Conservation (phyloP, 2,888 invertebrate species). For the Meteorus cinctellus region DNA sequence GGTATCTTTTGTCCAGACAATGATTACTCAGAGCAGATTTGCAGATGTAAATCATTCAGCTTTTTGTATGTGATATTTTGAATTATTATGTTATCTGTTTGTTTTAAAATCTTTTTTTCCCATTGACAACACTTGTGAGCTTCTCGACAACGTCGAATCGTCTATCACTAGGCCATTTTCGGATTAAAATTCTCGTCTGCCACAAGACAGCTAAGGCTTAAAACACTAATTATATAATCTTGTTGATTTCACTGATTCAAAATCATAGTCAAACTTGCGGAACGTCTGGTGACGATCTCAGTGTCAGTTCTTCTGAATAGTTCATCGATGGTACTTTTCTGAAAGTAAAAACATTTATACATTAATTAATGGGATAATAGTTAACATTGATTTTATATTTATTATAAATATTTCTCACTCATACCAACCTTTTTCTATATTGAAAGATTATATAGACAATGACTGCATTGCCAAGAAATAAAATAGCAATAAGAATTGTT, state of each 20-base stretch:
- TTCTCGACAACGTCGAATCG: background rate
- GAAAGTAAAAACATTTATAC: slow-evolving; percentile 60
- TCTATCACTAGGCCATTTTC: background rate
- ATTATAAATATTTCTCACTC: slow-evolving; percentile 11
- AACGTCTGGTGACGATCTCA: slow-evolving; percentile 56
- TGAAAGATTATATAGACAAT: slow-evolving; percentile 84
- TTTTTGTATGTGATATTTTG: background rate
- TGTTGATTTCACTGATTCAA: slow-evolving; percentile 14
- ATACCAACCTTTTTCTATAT: slow-evolving; percentile 79
- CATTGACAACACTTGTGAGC: background rate
- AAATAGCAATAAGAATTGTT: slow-evolving; percentile 80
- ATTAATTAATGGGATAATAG: background rate
- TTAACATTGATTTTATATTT: background rate
- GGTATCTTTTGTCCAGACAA: slow-evolving; percentile 46
- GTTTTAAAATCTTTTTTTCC: slow-evolving; percentile 15
- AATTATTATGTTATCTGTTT: slow-evolving; percentile 10
- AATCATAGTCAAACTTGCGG: slow-evolving; percentile 64
- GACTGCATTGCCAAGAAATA: slow-evolving; percentile 83
- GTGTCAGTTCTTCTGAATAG: slow-evolving; percentile 71
- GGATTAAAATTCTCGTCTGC: background rate
- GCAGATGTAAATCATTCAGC: background rate
- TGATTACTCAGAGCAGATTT: too few relatives aligned
- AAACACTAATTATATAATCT: background rate
- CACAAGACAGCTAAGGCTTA: background rate
- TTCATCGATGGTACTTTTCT: slow-evolving; percentile 70